A percentile compares a stretch with the other conserved stretches of the same genome.
These are phyloP conservation scores for Catonia carolina DNA, from an alignment of 2,888 invertebrate genomes.

Conservation along the genomic window DNA sequence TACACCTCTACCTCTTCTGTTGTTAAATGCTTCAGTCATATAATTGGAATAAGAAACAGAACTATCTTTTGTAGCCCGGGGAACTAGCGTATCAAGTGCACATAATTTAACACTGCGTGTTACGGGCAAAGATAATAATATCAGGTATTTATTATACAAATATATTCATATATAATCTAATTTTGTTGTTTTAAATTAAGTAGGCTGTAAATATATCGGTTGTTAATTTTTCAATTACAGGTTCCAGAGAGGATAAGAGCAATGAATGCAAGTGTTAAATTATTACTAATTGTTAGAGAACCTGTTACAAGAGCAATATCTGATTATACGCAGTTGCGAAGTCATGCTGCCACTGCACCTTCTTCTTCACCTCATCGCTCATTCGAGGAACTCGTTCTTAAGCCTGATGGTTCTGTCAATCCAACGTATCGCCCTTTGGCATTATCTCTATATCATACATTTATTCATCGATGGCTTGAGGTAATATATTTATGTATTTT, in stretches of 20 bases:
- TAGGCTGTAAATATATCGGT: too few relatives aligned
- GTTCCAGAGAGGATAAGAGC: slow-evolving; percentile 89
- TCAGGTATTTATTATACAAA: too few relatives aligned
- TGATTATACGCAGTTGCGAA: slow-evolving; percentile 89
- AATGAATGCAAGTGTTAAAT: slow-evolving; percentile 87
- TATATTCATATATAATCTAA: too few relatives aligned
- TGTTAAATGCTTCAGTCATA: too few relatives aligned
- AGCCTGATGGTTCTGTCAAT: slow-evolving; percentile 75
- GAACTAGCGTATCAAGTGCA: too few relatives aligned
- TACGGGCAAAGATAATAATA: too few relatives aligned
- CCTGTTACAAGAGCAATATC: slow-evolving; percentile 94
- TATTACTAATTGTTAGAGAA: slow-evolving; percentile 90
- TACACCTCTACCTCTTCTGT: too few relatives aligned
- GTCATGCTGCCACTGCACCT: slow-evolving; percentile 63
- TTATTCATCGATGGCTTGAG: slow-evolving; percentile 85
- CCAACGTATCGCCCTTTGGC: slow-evolving; percentile 76
- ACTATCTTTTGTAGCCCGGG: too few relatives aligned
- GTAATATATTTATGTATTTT: too few relatives aligned
- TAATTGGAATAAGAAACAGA: too few relatives aligned
- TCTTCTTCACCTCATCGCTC: slow-evolving; percentile 44
- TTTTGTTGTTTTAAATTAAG: too few relatives aligned
- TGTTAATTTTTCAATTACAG: slow-evolving; percentile 44
- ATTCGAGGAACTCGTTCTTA: slow-evolving; percentile 75
- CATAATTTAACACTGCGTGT: too few relatives aligned
- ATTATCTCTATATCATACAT: slow-evolving; percentile 86